phyloP scores from a whole-genome alignment of 1,140 invertebrate genomes.

The Danaus melanippus region DNA sequence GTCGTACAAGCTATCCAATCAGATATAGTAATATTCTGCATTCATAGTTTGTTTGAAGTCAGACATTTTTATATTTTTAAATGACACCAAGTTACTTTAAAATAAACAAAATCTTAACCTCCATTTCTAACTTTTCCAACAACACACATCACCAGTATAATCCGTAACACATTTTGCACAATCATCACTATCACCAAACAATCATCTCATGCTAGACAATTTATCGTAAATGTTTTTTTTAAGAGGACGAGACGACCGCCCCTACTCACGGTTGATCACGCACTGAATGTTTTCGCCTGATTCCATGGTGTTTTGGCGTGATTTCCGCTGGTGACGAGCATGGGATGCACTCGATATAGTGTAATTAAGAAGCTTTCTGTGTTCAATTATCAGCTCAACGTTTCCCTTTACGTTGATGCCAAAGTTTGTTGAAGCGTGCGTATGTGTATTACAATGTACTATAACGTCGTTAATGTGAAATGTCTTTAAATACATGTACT shows the following conservation, averaged over 20 bases:
- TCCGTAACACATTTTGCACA: conserved; percentile 32
- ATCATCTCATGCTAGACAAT: conserved; percentile 18
- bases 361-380: conserved; percentile 22
- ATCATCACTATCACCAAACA: conserved; percentile 41
- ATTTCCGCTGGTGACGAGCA: conserved; percentile 15
- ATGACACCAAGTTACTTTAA: background rate
- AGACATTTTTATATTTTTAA: background rate
- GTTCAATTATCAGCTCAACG: conserved; percentile 9
- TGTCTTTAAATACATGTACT: no score
- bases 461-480: no score
- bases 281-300: conserved; percentile 20
- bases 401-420: conserved; percentile 1
- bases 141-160: conserved; percentile 34
- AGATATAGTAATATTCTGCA: no score
- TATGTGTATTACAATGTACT: no score
- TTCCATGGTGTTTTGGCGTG: conserved; percentile 13
- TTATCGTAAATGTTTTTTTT: conserved; percentile 1
- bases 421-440: no score
- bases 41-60: no score
- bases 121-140: conserved; percentile 45
- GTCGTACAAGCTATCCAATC: no score
- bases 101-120: conserved; percentile 26
- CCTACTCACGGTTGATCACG: conserved; percentile 10
- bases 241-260: conserved; percentile 10
- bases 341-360: conserved; percentile 18